Conservation (phyloP, 2,797 vertebrate genomes). For the Anguilla megastoma region DNA sequence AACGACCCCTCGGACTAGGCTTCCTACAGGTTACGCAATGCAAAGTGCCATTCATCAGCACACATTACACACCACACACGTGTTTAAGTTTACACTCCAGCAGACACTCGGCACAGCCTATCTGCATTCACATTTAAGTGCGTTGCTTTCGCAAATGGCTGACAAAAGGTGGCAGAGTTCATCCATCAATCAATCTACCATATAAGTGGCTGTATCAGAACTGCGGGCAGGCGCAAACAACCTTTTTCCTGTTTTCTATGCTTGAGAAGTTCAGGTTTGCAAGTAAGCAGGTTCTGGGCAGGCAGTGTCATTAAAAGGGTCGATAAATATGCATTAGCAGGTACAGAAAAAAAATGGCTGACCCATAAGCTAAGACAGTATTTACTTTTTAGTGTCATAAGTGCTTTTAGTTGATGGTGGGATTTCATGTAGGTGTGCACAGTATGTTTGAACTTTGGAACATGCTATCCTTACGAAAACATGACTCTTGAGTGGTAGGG, state of each 20-base stretch:
- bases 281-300: background rate
- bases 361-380: background rate
- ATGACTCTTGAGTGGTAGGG: background rate
- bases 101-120: background rate
- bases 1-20: background rate
- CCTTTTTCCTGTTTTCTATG: background rate
- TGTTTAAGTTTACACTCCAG: background rate
- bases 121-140: background rate
- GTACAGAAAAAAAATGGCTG: background rate
- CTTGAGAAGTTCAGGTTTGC: background rate
- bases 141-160: background rate
- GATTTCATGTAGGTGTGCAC: background rate
- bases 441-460: background rate
- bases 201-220: background rate
- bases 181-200: background rate
- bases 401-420: background rate
- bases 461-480: background rate
- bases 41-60: constrained; percentile 21
- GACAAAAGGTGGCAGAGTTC: background rate
- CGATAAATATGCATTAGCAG: background rate
- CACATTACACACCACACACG: background rate
- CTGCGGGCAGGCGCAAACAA: background rate
- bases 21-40: background rate
- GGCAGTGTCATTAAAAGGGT: background rate
- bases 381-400: constrained; percentile 1